These are phyloP conservation scores for Sphaeridia pumilis DNA, from an alignment of 2,888 invertebrate genomes.

Conservation along the genomic window DNA sequence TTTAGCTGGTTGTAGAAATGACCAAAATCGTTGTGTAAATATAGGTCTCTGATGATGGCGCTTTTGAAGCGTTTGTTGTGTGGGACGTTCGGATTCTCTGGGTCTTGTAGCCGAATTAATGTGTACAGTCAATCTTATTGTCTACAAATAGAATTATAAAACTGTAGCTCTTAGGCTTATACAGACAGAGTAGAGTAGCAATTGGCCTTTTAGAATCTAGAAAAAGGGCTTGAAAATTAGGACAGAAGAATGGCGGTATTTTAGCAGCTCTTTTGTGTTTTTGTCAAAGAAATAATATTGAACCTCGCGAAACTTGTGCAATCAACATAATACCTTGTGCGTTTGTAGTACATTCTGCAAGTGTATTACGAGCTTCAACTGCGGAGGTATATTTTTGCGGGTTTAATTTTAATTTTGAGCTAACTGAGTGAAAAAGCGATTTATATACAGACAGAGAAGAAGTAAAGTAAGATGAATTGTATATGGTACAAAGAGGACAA, in stretches of 20 bases:
- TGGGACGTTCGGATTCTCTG: not conserved
- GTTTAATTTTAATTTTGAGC: too few relatives aligned
- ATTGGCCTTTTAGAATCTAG: not conserved
- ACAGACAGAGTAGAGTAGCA: too few relatives aligned
- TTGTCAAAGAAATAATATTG: not conserved
- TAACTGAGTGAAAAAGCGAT: not conserved
- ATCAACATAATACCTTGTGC: not conserved
- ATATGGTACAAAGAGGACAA: too few relatives aligned
- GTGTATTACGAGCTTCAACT: slow-evolving; percentile 1
- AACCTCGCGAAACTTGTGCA: not conserved
- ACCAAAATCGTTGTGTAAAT: not conserved
- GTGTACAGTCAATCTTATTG: not conserved
- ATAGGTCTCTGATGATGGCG: not conserved
- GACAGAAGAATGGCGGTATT: not conserved
- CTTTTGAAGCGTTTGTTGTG: not conserved
- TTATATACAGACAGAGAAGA: not conserved
- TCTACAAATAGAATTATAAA: not conserved
- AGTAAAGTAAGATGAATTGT: too few relatives aligned
- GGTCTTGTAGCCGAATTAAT: not conserved
- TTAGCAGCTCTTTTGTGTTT: not conserved
- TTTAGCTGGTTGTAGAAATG: not conserved
- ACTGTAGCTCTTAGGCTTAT: too few relatives aligned
- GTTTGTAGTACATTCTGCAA: too few relatives aligned
- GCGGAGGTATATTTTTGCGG: not conserved
- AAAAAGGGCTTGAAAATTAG: not conserved